A percentile compares a stretch with the other conserved stretches of the same genome.
Conservation (phyloP, 1,140 invertebrate species). For the Scylla paramamosain region DNA sequence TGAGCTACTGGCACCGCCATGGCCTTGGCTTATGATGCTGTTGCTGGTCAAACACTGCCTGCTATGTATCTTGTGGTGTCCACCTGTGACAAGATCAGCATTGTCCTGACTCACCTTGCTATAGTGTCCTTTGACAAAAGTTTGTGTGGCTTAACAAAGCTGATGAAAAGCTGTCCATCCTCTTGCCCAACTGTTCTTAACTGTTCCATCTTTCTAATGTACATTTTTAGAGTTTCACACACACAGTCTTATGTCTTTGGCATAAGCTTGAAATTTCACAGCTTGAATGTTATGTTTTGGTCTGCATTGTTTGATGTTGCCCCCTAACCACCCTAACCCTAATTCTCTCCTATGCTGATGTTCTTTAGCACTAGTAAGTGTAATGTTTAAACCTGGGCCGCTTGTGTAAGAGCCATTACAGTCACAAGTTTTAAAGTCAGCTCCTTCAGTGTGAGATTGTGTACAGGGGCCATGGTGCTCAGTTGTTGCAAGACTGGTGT, state of each 20-base stretch:
- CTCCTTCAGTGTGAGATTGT: conserved; percentile 24
- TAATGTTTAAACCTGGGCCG: background rate
- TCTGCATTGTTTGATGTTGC: conserved; percentile 33
- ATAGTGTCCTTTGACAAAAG: background rate
- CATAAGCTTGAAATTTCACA: conserved; percentile 42
- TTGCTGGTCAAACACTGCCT: conserved; percentile 31
- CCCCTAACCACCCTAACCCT: background rate
- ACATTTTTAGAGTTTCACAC: conserved; percentile 36
- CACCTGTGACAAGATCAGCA: background rate
- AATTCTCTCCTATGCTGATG: conserved; percentile 33
- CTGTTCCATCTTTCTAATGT: background rate
- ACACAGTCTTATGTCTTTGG: conserved; percentile 16
- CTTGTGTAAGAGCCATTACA: conserved; percentile 19
- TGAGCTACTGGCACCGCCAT: conserved; percentile 17
- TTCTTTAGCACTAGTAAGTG: conserved; percentile 17
- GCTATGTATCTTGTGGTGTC: conserved; percentile 32
- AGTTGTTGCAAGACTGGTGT: conserved; percentile 14
- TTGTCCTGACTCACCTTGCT: conserved; percentile 22
- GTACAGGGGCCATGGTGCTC: conserved; percentile 25
- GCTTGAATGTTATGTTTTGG: background rate
- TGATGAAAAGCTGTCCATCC: conserved; percentile 24
- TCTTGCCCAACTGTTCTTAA: background rate
- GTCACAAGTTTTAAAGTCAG: conserved; percentile 36
- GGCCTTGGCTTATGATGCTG: conserved; percentile 36
- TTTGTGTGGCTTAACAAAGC: conserved; percentile 45